Evolutionary conservation across 1,140 invertebrate species (phyloP).

Genomic region (Temnothorax nylanderi): DNA sequence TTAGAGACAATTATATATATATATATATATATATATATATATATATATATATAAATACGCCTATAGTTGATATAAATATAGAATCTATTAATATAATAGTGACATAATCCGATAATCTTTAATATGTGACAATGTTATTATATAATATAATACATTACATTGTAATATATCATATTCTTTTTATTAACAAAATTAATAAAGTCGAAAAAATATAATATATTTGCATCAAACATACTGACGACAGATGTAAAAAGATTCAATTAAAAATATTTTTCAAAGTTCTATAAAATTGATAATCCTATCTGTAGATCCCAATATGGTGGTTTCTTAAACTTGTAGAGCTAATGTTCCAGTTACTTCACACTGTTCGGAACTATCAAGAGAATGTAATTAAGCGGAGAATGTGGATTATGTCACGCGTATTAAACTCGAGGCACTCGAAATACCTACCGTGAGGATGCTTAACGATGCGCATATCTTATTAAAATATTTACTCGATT

Average conservation of each 20-base stretch:
- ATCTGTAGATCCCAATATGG: background rate
- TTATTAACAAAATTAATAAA: background rate
- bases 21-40: no score
- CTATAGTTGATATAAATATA: background rate
- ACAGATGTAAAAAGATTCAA: background rate
- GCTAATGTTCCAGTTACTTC: slow-evolving; percentile 49
- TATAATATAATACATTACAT: background rate
- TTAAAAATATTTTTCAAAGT: background rate
- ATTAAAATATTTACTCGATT: slow-evolving; percentile 60
- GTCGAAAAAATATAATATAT: background rate
- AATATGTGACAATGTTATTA: background rate
- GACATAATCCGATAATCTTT: background rate
- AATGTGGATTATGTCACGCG: slow-evolving; percentile 75
- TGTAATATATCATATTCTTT: background rate
- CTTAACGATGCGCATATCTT: slow-evolving; percentile 68
- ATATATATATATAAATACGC: no score
- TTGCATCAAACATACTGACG: background rate
- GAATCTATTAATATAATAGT: background rate
- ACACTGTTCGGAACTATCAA: slow-evolving; percentile 72
- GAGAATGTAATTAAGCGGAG: slow-evolving; percentile 79
- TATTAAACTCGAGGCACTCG: slow-evolving; percentile 72
- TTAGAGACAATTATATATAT: background rate
- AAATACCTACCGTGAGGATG: slow-evolving; percentile 65
- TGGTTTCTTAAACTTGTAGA: slow-evolving; percentile 56
- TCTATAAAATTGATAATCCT: background rate